phyloP scores from a whole-genome alignment of 1,140 invertebrate genomes.

The Papilio aristodemus region DNA sequence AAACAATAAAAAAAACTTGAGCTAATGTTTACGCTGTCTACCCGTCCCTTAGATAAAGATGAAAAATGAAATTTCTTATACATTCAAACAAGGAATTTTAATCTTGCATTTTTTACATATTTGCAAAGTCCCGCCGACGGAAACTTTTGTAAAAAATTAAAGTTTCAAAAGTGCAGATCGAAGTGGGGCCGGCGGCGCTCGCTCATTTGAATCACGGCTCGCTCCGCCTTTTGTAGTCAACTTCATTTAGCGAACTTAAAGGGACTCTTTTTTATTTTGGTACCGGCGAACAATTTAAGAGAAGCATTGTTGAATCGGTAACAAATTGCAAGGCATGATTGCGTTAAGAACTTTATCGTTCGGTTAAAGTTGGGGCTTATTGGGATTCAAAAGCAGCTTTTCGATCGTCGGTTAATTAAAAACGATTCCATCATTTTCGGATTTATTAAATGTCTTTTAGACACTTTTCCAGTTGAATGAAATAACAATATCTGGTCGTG shows the following conservation, averaged over 20 bases:
- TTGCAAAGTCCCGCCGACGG: constrained; percentile 59
- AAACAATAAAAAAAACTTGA: neutral
- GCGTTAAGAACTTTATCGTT: constrained; percentile 57
- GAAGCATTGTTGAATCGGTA: constrained; percentile 77
- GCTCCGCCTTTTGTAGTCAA: constrained; percentile 76
- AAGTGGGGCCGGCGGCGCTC: constrained; percentile 56
- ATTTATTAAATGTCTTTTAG: constrained; percentile 16
- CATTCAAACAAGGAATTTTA: constrained; percentile 56
- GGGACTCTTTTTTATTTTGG: constrained; percentile 69
- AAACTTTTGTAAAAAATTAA: constrained; percentile 73
- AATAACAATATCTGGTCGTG: too few relatives aligned
- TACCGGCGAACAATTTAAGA: constrained; percentile 67
- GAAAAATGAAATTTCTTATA: constrained; percentile 36
- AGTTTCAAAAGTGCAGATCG: constrained; percentile 70
- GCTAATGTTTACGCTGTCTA: constrained; percentile 21
- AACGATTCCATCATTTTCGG: constrained; percentile 17
- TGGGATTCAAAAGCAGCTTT: constrained; percentile 57
- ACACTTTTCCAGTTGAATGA: neutral
- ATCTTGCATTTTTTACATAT: constrained; percentile 56
- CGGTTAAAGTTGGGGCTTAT: constrained; percentile 46
- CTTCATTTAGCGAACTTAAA: constrained; percentile 78
- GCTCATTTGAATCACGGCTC: constrained; percentile 73
- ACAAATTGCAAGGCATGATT: constrained; percentile 76
- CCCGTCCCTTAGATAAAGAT: constrained; percentile 25
- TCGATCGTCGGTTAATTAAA: constrained; percentile 40